phyloP scores from a whole-genome alignment of 1,140 invertebrate species.

The Andricus grossulariae region DNA sequence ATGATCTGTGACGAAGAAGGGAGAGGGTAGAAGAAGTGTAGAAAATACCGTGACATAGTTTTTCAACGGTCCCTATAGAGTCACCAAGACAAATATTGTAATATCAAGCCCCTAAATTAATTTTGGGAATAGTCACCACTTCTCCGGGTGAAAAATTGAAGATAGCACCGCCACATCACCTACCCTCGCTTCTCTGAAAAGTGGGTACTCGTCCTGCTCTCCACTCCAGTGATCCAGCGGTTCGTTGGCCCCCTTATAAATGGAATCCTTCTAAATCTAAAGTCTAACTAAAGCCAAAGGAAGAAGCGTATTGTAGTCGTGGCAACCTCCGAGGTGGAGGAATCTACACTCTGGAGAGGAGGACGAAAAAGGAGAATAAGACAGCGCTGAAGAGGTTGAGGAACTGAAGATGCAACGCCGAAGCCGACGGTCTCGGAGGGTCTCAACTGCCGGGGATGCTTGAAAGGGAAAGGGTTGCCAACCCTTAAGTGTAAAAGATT shows the following conservation, averaged over 20 bases:
- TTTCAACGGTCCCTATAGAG: no score
- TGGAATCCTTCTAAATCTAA: not conserved
- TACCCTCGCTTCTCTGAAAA: not conserved
- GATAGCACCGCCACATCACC: no score
- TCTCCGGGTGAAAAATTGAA: no score
- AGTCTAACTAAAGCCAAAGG: not conserved
- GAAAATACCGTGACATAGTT: no score
- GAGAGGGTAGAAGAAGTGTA: no score
- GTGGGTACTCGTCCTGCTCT: constrained; percentile 13
- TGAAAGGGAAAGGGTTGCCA: constrained; percentile 18
- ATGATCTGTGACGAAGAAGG: no score
- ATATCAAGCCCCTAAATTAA: no score
- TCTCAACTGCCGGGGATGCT: not conserved
- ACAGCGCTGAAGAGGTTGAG: not conserved
- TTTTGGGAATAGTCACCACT: no score
- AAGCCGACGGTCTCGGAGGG: not conserved
- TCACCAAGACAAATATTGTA: no score
- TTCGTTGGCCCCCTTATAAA: not conserved
- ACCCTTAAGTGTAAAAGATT: constrained; percentile 27
- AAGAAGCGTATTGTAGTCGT: no score
- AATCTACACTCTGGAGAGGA: constrained; percentile 7
- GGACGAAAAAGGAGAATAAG: not conserved
- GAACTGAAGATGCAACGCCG: constrained; percentile 4
- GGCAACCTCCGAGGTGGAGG: not conserved
- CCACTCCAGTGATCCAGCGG: not conserved